phyloP scores from a whole-genome alignment of 2,113 vertebrate genomes.

The Phalacrocorax pelagicus region DNA sequence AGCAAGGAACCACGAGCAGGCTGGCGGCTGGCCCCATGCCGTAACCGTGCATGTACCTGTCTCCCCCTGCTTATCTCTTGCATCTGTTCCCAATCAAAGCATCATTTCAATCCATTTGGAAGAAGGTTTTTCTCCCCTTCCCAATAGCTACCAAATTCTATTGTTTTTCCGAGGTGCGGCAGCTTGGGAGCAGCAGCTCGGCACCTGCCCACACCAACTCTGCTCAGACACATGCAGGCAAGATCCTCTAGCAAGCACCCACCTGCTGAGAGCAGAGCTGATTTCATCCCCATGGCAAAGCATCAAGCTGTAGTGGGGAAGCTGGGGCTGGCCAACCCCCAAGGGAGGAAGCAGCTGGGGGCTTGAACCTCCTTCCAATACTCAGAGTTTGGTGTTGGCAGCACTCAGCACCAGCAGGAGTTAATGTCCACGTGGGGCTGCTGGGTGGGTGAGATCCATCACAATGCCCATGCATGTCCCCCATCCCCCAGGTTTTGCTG shows the following conservation, averaged over 20 bases:
- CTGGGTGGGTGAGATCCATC: neutral
- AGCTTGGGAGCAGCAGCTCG: neutral
- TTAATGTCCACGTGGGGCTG: neutral
- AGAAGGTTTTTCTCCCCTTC: neutral
- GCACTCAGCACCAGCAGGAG: fast-evolving
- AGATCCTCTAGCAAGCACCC: neutral
- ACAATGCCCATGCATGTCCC: fast-evolving
- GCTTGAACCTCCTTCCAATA: neutral
- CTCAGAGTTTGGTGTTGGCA: neutral
- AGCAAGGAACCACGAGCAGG: neutral
- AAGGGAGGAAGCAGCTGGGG: neutral
- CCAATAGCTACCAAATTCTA: conserved; percentile 24
- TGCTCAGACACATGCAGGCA: neutral
- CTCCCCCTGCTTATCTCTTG: neutral
- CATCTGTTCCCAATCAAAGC: conserved; percentile 66
- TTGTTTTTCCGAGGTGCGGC: neutral
- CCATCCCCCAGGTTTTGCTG: neutral
- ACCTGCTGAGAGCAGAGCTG: neutral
- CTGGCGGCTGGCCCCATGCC: neutral
- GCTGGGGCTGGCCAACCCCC: fast-evolving
- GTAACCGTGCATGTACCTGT: neutral
- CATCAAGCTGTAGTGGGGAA: neutral
- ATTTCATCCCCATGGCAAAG: neutral
- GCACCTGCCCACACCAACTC: neutral
- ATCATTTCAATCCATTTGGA: conserved; percentile 2